Percentiles rank a stretch among this genome's conserved stretches.
Conservation (phyloP, 1,140 invertebrate genomes). For the Aphaenogaster rudis region DNA sequence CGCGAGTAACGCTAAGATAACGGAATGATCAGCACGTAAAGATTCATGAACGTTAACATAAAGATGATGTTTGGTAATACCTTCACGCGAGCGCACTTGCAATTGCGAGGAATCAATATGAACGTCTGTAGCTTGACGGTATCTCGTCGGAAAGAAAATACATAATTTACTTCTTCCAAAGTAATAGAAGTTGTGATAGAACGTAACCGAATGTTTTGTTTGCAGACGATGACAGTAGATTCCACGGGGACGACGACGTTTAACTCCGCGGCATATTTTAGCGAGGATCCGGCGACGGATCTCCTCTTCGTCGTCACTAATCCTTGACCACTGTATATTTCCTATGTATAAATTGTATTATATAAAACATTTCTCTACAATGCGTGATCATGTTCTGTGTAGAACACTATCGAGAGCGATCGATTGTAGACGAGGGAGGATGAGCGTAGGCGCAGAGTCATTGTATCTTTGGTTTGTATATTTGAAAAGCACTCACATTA, state of each 20-base stretch:
- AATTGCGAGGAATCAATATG: constrained; percentile 3
- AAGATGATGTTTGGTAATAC: neutral
- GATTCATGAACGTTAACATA: neutral
- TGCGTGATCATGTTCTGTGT: constrained; percentile 69
- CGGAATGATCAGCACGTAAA: neutral
- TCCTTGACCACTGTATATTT: constrained; percentile 86
- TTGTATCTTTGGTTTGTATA: constrained; percentile 83
- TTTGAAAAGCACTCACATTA: constrained; percentile 77
- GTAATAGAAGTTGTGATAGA: neutral
- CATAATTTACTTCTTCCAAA: neutral
- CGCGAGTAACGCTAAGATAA: neutral
- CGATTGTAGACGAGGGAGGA: constrained; percentile 42
- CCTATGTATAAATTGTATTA: constrained; percentile 84
- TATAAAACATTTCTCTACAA: constrained; percentile 79
- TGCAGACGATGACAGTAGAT: constrained; percentile 67
- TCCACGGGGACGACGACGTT: constrained; percentile 82
- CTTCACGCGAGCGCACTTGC: neutral
- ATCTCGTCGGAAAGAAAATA: neutral
- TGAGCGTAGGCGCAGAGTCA: constrained; percentile 27
- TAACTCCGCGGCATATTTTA: constrained; percentile 85
- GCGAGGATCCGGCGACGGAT: constrained; percentile 84
- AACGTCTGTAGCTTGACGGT: neutral
- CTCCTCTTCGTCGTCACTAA: constrained; percentile 85
- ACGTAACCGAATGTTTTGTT: constrained; percentile 64
- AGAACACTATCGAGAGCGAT: constrained; percentile 73